Evolutionary conservation across 2,113 vertebrate genomes (phyloP), one percentile per base, ranked within the genome.

Genomic region (Bufo bufo): DNA sequence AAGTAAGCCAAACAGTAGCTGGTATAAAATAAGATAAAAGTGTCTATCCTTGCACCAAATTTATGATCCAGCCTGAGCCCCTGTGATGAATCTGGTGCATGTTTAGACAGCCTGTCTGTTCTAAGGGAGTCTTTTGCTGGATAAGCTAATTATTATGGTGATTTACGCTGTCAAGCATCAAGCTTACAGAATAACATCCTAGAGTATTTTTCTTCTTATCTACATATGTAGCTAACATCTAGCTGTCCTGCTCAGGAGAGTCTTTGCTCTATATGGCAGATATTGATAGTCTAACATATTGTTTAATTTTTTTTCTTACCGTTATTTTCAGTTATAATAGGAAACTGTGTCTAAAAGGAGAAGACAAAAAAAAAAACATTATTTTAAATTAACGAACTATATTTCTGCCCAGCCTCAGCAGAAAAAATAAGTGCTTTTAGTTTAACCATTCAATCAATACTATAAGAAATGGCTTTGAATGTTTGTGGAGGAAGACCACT

Each of bases 381-480:
- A 78, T 86, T 63, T 59, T 66, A 52, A 77, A 77, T 52, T 6
- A 78, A 52, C 59, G 52, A 75, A 75, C 33, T 52, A 66, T 78
- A 50, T 20, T 77, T 50, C 49, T n/a, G 78, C 75, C 77, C 65
- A 86, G 3, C 17, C 61, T 9, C 56, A 54, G 47, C 20, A 69
- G 61, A 79, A 19, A 33, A 77, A 69, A 63, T 79, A 69, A 79
- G 12, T 52, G 58, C 59, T 65, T 54, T 78, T 78, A 86, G 75
- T 79, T 77, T 78, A 78, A 79, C 72, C n/a, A 65, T 86, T 52
- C 59, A 86, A 33, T 79, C 75, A 50, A 65, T 69, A 54, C 20
- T 19, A 43, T 79, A 86, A 69, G 61, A 50, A 86, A 78, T 79
- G 61, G 7, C 72, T 50, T 63, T 63, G 52, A 20, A 45, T 23